Evolutionary conservation across 2,113 vertebrate species (phyloP).

Genomic region (Ginglymostoma cirratum): DNA sequence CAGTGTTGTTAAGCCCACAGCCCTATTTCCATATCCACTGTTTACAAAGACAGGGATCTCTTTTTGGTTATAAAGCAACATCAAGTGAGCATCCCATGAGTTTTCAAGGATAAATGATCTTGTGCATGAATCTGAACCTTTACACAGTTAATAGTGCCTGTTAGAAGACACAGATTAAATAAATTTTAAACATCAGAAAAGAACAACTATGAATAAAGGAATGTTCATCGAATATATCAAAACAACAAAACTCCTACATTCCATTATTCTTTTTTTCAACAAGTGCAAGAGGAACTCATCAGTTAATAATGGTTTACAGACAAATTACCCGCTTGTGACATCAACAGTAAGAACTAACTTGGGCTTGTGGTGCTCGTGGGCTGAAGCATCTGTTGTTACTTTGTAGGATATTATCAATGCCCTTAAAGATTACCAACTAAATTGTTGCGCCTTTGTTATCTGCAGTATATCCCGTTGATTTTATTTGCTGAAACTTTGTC

Average conservation of each 20-base stretch:
- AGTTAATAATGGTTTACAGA: conserved; percentile 29
- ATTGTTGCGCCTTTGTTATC: conserved; percentile 2
- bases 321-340: conserved; percentile 30
- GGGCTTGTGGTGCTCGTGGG: not conserved
- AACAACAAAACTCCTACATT: not conserved
- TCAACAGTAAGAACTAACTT: not conserved
- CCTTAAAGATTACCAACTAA: conserved; percentile 3
- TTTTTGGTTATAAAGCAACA: not conserved
- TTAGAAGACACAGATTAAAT: not conserved
- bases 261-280: not conserved
- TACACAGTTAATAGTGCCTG: not conserved
- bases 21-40: not conserved
- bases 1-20: not conserved
- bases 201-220: not conserved
- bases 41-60: not conserved
- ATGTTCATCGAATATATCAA: not conserved
- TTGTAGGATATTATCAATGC: conserved; percentile 5
- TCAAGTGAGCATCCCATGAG: not conserved
- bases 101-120: not conserved
- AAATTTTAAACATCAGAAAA: not conserved
- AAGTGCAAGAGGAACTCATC: conserved; percentile 21
- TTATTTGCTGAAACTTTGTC: not conserved
- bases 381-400: conserved; percentile 33
- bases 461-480: not conserved
- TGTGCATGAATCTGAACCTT: not conserved